Base-by-base conservation (phyloP, 2,888 invertebrate species). In the Danaus chrysippus region DNA sequence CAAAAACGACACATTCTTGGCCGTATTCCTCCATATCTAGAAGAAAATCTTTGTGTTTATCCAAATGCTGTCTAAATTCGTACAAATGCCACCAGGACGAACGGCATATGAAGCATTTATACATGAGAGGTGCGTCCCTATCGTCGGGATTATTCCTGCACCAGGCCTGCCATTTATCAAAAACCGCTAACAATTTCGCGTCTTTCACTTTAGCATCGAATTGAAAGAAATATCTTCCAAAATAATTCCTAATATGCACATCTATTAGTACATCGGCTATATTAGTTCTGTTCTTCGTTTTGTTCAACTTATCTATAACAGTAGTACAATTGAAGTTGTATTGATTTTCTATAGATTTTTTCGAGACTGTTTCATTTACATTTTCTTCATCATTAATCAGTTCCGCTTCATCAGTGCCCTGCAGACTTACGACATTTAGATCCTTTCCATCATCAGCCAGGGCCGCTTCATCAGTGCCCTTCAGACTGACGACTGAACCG, bases 21-120 rank as follows among this genome's bases (percentile, higher is more conserved):
- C 53, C 11, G 0, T 54, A 54, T 0, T 69, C 64, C 6, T 75
- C 71, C 0, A 79, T 52, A 0, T 66, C 15, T 0, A 74, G 0
- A 62, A 62, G 0, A 67, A 64, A 0, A 56, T 8, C 0, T 0
- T 60, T 13, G 46, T 80, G 76, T 0, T 0, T 13, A 0, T 46
- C 41, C 0, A 84, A 42, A 52, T 87, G 86, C 0, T 76, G 68
- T 0, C 65, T 56, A 42, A 86, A 85, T 0, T 76, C 76, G 0
- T 64, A 34, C 0, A 81, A 61, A 10, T 76, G 63, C 86, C 86
- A 87, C 79, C 81, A 87, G 0, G 79, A 78, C 0, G 56, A 15
- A 0, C 63, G 13, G 43, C 87, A 87, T 0, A 79, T 63, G 6
- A 79, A 79, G 34, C 87, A 87, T 66, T 84, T 84, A 58, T 84